Base-by-base conservation (phyloP, 1,140 invertebrate species). In the Drosophila repleta region DNA sequence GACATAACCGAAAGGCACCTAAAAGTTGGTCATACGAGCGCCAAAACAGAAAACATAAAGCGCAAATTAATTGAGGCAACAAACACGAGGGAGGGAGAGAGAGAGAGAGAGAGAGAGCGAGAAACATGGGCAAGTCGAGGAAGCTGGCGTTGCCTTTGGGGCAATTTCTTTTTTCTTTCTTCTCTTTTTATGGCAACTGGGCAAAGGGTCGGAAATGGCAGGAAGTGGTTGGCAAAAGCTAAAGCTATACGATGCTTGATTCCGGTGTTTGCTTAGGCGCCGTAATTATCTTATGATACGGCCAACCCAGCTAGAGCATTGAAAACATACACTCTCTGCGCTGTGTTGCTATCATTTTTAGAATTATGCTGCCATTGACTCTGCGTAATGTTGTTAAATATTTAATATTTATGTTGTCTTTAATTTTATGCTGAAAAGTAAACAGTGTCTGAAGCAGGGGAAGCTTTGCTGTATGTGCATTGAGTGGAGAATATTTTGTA, bases 41-140 rank as follows among this genome's bases (percentile, higher is more conserved):
- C 2, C 32, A 35, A 35, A 35, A 35, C 46, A 82, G 65, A 78
- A 82, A 88, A 87, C 83, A 87, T 82, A 87, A 87, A 88, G 78
- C 83, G 67, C 75, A 88, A 88, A 87, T 88, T 87, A 88, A 88
- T 87, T 87, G 83, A 78, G 82, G 82, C 83, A 81, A 73, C 39
- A 35, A 60, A n/a, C 26, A 58, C 5, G 18, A 24, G 13, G 35
- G 51, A 35, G n/a, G 21, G 35, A 29, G 52, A 20, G 29, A 21
- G 8, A 4, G 4, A n/a, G 37, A 15, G n/a, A n/a, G 37, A 10
- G 20, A 29, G 20, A 18, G n/a, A 45, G 52, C 24, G 4, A 39
- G 3, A 39, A 11, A 39, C 4, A 41, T 43, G 39, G 24, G 35
- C 21, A 53, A 68, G 46, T 52, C 41, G 49, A n/a, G 62, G 11